Evolutionary conservation across 2,113 vertebrate genomes (phyloP).

Genomic region (Stictonetta naevosa): DNA sequence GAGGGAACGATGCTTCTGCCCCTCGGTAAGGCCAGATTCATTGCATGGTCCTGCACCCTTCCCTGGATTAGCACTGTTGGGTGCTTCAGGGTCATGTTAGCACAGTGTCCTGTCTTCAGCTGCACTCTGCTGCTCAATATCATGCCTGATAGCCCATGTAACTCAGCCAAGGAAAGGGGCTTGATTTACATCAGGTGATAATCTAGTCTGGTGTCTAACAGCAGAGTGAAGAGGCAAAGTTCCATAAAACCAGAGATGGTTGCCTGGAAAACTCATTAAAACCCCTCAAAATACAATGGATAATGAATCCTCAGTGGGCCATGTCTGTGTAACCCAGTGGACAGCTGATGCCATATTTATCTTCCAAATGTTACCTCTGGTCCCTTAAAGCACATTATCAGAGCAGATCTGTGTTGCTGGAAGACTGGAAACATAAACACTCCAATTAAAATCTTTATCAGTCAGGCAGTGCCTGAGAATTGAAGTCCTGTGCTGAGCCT

Average conservation of each 20-base stretch:
- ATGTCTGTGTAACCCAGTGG: neutral
- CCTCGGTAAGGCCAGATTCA: neutral
- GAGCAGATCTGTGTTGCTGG: constrained; percentile 33
- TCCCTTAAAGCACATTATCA: constrained; percentile 31
- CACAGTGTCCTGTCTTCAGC: neutral
- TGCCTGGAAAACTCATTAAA: constrained; percentile 38
- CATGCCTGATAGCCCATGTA: neutral
- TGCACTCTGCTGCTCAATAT: neutral
- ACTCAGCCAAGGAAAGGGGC: neutral
- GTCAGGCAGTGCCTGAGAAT: neutral
- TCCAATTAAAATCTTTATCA: constrained; percentile 69
- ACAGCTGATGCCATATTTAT: constrained; percentile 41
- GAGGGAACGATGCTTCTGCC: neutral
- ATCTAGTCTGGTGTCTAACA: neutral
- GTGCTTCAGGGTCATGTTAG: neutral
- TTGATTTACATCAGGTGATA: neutral
- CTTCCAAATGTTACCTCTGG: constrained; percentile 33
- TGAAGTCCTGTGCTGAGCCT: neutral
- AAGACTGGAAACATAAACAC: constrained; percentile 43
- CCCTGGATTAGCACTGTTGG: neutral
- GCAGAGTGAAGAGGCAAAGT: neutral
- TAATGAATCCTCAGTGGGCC: neutral
- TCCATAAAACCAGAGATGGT: neutral
- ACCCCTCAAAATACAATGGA: neutral
- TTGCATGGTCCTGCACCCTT: neutral